Evolutionary conservation across 2,113 vertebrate genomes (phyloP), one percentile per base, ranked within the genome.

Genomic region (Syrmaticus mikado): DNA sequence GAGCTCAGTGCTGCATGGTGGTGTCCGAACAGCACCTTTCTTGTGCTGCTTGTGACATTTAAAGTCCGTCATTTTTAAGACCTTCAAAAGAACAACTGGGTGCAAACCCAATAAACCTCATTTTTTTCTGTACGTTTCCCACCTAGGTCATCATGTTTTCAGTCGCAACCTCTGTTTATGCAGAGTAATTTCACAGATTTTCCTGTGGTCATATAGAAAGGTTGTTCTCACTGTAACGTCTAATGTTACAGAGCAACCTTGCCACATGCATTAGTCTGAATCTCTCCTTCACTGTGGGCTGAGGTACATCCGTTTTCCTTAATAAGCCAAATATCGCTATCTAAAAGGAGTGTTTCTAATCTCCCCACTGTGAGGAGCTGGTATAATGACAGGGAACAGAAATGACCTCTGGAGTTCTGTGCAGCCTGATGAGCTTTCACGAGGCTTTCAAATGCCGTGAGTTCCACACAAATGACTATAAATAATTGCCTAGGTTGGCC

Each of bases 401-500:
- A 94, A 60, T 67, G 58, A 92, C 76, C 94, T 80, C 87, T 93
- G 85, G 82, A 90, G 82, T 85, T 72, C 58, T 87, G 73, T 79
- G 76, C 43, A 95, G 93, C 65, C 85, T 46, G 76, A 94, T 71
- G 94, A 81, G 70, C 48, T 94, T 91, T 85, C 90, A 46, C 0
- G 0, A 93, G 82, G 79, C 61, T 90, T 78, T 94, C 17, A 24
- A 76, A 96, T 96, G 86, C 93, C 87, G 13, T 32, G 73, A 94
- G 91, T 94, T 96, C 94, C 95, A 97, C 80, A 93, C 61, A 90
- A 88, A 92, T 82, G 70, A 90, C 96, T 96, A 85, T 87, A 96
- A 96, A 96, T 94, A 95, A 96, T 94, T 95, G 94, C 91, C 89
- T 93, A 85, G 96, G 96, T 96, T 96, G 96, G 95, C 94, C 92